Conservation (phyloP, 2,797 vertebrate species). For the Alosa sapidissima region DNA sequence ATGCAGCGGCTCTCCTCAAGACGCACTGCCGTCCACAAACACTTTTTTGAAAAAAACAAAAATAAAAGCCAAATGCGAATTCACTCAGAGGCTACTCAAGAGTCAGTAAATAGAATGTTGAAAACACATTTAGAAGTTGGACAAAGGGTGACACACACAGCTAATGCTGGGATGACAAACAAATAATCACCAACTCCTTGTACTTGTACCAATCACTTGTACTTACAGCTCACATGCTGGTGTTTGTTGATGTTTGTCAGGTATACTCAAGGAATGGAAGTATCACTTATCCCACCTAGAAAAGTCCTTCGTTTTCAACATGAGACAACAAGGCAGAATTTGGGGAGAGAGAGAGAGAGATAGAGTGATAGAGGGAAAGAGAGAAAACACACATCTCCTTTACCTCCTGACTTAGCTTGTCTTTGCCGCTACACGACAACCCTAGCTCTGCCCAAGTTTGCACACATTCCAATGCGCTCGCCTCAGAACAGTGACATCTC, state of each 20-base stretch:
- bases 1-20: background rate
- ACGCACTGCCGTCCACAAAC: background rate
- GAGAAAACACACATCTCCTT: background rate
- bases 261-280: background rate
- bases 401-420: constrained; percentile 47
- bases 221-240: background rate
- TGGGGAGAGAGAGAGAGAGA: background rate
- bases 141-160: background rate
- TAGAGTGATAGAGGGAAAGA: background rate
- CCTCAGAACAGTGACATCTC: constrained; percentile 58
- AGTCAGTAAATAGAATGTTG: background rate
- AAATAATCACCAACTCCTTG: background rate
- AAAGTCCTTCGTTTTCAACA: background rate
- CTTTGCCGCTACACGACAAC: constrained; percentile 62
- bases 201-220: no score
- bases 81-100: background rate
- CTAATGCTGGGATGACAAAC: background rate
- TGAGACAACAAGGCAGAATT: background rate
- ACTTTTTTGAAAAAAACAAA: background rate
- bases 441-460: constrained; percentile 64
- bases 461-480: constrained; percentile 62
- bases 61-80: background rate
- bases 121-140: background rate
- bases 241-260: constrained; percentile 8
- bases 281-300: background rate